Base-by-base conservation (phyloP, 1,140 invertebrate genomes). In the Panagrolaimus sp. region DNA sequence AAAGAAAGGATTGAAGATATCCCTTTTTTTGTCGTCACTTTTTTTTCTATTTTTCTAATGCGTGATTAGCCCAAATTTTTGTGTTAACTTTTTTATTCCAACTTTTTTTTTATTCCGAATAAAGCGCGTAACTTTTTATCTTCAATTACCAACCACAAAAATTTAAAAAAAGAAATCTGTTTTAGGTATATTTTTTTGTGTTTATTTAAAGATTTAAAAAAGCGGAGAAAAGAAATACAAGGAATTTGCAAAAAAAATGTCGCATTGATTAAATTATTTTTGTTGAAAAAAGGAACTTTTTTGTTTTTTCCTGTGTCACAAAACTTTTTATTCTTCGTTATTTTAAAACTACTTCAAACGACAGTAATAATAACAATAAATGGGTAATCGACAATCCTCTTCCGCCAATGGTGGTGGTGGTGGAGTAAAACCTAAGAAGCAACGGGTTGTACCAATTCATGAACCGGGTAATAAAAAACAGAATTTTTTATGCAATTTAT, bases 401-500 rank as follows among this genome's bases (percentile, higher is more conserved):
- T 4, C 32, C 32, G 7, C 2, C 7, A 7, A 7, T 38, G 7
- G 32, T 38, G 32, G 32, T 4, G 7, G 2, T 38, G 52, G 52
- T 21, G 52, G 52, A 21, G 17, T n/a, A 28, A 58, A 58, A 28
- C 46, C 70, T 15, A 71, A 52, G 2, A 71, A 63, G 52, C 32
- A 38, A 7, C 65, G 65, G 38, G 55, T 71, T 44, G 69, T 71
- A n/a, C 69, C 69, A 15, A 43, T 69, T 14, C 43, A 70, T 28
- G 43, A 71, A 58, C 52, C 52, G 52, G 52, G 52, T 32, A 32
- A 52, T 62, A 71, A 71, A 45, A 71, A 71, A 63, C 28, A 71
- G 38, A 71, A 71, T 44, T 76, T 78, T 45, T 71, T 78, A 32
- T 52, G 65, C 12, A 70, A 72, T 26, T 47, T 78, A 43, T 78